Evolutionary conservation across 2,797 vertebrate species (phyloP).

Genomic region (Calcarius lapponicus): DNA sequence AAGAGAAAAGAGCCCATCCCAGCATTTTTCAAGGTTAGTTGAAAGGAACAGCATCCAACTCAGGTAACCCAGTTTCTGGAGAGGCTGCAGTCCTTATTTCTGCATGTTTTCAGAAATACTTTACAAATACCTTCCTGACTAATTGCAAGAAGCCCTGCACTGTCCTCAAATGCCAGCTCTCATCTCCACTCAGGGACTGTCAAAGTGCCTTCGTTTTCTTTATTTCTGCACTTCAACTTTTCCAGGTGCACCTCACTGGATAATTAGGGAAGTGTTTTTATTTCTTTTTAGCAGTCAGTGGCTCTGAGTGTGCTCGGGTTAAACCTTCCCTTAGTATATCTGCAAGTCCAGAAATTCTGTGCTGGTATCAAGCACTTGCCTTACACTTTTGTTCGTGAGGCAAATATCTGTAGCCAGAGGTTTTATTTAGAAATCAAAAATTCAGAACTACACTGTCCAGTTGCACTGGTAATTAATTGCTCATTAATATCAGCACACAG

Average conservation of each 20-base stretch:
- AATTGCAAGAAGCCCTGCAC: not conserved
- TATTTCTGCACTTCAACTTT: not conserved
- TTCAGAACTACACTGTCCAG: not conserved
- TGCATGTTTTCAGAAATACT: not conserved
- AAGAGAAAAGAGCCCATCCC: not conserved
- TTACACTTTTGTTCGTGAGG: not conserved
- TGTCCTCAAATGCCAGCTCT: not conserved
- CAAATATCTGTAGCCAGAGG: not conserved
- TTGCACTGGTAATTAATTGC: not conserved
- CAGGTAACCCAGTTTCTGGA: not conserved
- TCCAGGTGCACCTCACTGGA: not conserved
- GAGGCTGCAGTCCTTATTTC: not conserved
- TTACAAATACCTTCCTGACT: not conserved
- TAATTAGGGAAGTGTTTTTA: not conserved
- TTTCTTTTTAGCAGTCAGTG: not conserved
- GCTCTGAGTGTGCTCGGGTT: not conserved
- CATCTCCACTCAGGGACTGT: not conserved
- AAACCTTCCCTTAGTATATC: not conserved
- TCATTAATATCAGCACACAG: not conserved
- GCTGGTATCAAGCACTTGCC: not conserved
- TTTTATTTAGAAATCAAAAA: not conserved
- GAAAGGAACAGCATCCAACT: accelerated
- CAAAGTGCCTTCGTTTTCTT: not conserved
- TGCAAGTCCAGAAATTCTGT: not conserved
- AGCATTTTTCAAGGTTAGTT: not conserved